Conservation (phyloP, 2,113 vertebrate species). For the Rattus rattus region DNA sequence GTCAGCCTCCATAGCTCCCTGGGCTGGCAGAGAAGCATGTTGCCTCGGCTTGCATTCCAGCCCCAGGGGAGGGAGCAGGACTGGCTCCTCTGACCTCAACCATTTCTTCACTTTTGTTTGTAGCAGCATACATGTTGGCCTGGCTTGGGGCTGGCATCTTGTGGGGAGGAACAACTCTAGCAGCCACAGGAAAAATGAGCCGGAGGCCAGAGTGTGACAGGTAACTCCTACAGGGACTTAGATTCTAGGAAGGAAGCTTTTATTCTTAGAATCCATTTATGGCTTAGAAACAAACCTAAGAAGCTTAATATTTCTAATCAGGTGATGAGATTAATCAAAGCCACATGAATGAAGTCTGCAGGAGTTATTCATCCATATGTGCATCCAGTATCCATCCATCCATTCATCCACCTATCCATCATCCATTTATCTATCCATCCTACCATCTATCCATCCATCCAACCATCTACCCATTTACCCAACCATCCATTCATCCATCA, state of each 20-base stretch:
- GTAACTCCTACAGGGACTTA: conserved; percentile 26
- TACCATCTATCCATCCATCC: not conserved
- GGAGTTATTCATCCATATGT: not conserved
- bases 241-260: conserved; percentile 41
- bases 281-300: conserved; percentile 61
- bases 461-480: not conserved
- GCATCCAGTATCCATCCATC: not conserved
- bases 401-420: not conserved
- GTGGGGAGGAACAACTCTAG: not conserved
- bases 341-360: not conserved
- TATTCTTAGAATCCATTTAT: conserved; percentile 63
- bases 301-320: conserved; percentile 35
- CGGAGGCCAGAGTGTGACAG: conserved; percentile 51
- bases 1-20: conserved; percentile 2
- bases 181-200: conserved; percentile 45
- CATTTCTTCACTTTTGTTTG: conserved; percentile 44
- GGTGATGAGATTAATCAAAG: conserved; percentile 57
- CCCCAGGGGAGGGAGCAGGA: not conserved
- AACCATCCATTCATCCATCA: not conserved
- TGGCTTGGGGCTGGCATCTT: not conserved
- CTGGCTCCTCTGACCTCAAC: not conserved
- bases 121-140: not conserved
- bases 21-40: not conserved
- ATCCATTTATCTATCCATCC: not conserved
- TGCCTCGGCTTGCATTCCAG: not conserved